Evolutionary conservation across 2,888 invertebrate genomes (phyloP).

Genomic region (Doris montereyensis): DNA sequence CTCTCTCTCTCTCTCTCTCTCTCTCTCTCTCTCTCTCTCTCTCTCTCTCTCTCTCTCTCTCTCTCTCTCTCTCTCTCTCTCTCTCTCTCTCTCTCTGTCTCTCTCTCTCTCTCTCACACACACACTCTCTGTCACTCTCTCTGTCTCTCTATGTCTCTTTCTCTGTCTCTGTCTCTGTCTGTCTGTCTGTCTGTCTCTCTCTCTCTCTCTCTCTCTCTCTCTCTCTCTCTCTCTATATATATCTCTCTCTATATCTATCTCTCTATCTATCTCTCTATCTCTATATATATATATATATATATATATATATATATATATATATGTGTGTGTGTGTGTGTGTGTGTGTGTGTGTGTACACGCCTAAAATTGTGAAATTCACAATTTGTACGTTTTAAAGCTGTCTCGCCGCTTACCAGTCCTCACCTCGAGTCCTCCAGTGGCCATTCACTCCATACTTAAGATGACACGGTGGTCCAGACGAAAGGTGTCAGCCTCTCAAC

Average conservation of each 20-base stretch:
- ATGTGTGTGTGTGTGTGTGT: slow-evolving; percentile 1
- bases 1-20: neutral
- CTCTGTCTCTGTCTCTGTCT: slow-evolving; percentile 18
- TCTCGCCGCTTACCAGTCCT: no score
- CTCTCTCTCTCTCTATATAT: slow-evolving; percentile 18
- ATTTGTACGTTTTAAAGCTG: no score
- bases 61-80: no score
- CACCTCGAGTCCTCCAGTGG: no score
- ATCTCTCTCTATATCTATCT: neutral
- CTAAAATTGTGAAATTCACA: neutral
- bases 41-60: no score
- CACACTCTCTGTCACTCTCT: neutral
- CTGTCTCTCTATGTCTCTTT: slow-evolving; percentile 16
- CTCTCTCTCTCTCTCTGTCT: no score
- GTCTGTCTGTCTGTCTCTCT: slow-evolving; percentile 3
- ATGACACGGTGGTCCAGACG: no score
- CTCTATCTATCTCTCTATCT: neutral
- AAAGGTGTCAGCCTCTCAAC: no score
- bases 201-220: slow-evolving; percentile 12
- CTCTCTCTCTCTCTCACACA: no score
- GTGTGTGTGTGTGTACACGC: neutral
- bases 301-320: neutral
- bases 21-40: neutral
- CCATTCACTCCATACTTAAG: no score
- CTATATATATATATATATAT: neutral